Evolutionary conservation across 2,888 invertebrate species (phyloP).

Genomic region (Idaea straminata): DNA sequence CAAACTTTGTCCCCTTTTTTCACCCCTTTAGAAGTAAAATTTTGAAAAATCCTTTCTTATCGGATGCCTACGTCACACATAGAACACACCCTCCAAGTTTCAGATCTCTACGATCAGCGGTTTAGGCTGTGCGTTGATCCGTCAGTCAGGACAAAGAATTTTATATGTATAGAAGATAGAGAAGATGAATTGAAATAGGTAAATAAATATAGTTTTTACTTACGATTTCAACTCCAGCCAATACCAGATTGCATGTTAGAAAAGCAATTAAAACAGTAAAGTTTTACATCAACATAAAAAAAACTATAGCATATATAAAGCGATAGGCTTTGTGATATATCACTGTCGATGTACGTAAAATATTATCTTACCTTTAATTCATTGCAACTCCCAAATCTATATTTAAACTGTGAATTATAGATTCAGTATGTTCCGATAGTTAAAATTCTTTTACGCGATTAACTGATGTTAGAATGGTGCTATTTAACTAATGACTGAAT

Average conservation of each 20-base stretch:
- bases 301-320: slow-evolving; percentile 25
- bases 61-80: no score
- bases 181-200: neutral
- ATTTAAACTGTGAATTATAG: slow-evolving; percentile 45
- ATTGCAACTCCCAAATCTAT: slow-evolving; percentile 27
- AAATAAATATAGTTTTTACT: no score
- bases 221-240: neutral
- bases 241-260: neutral
- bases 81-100: no score
- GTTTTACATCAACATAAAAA: neutral
- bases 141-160: no score
- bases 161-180: no score
- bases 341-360: slow-evolving; percentile 28
- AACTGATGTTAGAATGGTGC: slow-evolving; percentile 1
- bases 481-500: neutral
- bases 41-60: no score
- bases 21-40: no score
- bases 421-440: neutral
- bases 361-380: slow-evolving; percentile 30
- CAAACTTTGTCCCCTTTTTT: no score
- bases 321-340: slow-evolving; percentile 36
- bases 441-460: slow-evolving; percentile 5
- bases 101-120: no score
- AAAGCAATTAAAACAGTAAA: neutral
- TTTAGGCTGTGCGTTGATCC: no score